phyloP scores from a whole-genome alignment of 2,113 vertebrate species.

The Alces alces region DNA sequence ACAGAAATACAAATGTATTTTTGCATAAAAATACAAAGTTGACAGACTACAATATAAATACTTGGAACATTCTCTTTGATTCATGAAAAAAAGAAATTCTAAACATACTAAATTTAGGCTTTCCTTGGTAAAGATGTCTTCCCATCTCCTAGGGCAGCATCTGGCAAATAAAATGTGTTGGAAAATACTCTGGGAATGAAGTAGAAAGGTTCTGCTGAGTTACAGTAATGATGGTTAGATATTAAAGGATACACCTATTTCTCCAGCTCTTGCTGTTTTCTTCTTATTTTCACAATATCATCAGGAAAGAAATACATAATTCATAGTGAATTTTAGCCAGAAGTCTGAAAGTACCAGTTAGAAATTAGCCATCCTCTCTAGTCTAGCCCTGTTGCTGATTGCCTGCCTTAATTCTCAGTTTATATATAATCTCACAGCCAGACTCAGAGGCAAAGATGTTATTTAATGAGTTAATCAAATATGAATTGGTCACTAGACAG shows the following conservation, averaged over 20 bases:
- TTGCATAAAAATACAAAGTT: neutral
- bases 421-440: neutral
- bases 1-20: neutral
- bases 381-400: neutral
- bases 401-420: neutral
- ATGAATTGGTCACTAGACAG: neutral
- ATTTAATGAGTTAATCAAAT: conserved; percentile 30
- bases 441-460: neutral
- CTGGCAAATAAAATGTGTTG: conserved; percentile 2
- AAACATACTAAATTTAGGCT: neutral
- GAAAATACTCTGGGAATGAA: neutral
- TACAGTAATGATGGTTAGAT: neutral
- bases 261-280: neutral
- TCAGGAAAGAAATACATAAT: neutral
- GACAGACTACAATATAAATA: neutral
- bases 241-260: neutral
- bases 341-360: conserved; percentile 5
- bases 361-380: neutral
- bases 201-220: neutral
- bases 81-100: conserved; percentile 16
- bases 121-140: neutral
- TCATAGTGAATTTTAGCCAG: neutral
- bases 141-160: neutral
- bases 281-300: neutral
- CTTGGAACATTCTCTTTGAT: neutral